phyloP scores from a whole-genome alignment of 1,140 invertebrate genomes.

The Drosophila nigromelanica region DNA sequence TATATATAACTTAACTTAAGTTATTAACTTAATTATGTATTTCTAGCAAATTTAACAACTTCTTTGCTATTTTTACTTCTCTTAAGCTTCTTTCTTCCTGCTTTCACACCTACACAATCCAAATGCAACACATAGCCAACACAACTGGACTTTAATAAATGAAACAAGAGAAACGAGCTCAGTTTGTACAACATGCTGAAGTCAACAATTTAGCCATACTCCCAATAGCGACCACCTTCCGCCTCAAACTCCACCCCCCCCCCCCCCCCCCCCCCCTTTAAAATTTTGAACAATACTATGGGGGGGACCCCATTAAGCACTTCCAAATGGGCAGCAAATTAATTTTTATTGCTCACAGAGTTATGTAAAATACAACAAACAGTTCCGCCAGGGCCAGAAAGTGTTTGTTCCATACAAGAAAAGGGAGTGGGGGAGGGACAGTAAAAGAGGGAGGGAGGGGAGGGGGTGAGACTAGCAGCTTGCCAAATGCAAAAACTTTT shows the following conservation, averaged over 20 bases:
- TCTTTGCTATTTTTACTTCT: neutral
- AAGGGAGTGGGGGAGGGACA: neutral
- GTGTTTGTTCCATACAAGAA: neutral
- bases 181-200: constrained; percentile 59
- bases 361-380: constrained; percentile 73
- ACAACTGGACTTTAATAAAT: constrained; percentile 7
- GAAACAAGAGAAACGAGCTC: constrained; percentile 8
- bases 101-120: neutral
- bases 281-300: constrained; percentile 39
- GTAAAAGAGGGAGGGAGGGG: neutral
- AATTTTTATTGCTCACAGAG: constrained; percentile 79
- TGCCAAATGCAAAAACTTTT: constrained; percentile 68
- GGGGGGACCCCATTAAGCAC: constrained; percentile 74
- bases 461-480: constrained; percentile 5
- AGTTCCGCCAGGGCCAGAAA: constrained; percentile 29
- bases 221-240: neutral
- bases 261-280: constrained; percentile 8
- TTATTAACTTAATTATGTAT: too few species aligned
- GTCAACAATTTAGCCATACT: constrained; percentile 34
- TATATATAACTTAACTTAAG: too few species aligned
- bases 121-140: constrained; percentile 3
- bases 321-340: constrained; percentile 80
- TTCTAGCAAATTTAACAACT: neutral
- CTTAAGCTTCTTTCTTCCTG: neutral
- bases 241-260: neutral